These are phyloP conservation scores for Pediacus dermestoides DNA, from an alignment of 2,888 invertebrate species.

Conservation along the genomic window DNA sequence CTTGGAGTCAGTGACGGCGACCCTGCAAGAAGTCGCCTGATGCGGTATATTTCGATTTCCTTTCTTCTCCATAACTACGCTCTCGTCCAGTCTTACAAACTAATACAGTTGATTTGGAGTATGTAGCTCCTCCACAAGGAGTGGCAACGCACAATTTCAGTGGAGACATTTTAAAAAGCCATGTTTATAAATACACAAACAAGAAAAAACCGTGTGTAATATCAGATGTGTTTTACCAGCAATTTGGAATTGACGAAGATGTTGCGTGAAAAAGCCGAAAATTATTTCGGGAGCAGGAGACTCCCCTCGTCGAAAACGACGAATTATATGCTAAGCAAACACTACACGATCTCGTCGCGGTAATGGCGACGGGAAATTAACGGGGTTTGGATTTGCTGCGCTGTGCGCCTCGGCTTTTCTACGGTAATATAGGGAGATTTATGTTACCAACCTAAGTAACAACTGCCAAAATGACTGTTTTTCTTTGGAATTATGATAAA, in stretches of 20 bases:
- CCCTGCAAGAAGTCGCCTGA: too few species aligned
- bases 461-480: too few species aligned
- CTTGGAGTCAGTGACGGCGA: conserved; percentile 69
- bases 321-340: conserved; percentile 52
- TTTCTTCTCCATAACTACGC: conserved; percentile 76
- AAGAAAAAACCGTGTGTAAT: conserved; percentile 47
- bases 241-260: conserved; percentile 47
- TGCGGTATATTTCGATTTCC: conserved; percentile 64
- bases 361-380: conserved; percentile 65
- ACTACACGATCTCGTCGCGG: conserved; percentile 60
- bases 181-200: conserved; percentile 64
- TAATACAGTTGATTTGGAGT: conserved; percentile 51
- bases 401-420: too few species aligned
- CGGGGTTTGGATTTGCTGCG: not conserved
- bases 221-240: conserved; percentile 18
- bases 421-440: too few species aligned
- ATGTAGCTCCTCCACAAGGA: conserved; percentile 69
- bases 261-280: conserved; percentile 42
- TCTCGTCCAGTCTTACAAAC: conserved; percentile 39
- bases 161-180: conserved; percentile 80
- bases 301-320: conserved; percentile 69
- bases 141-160: conserved; percentile 64
- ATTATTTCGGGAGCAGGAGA: conserved; percentile 56
- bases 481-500: too few species aligned
- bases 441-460: too few species aligned